Percentiles rank a stretch among this genome's conserved stretches.
Conservation (phyloP, 2,113 vertebrate species). For the Varanus komodoensis region DNA sequence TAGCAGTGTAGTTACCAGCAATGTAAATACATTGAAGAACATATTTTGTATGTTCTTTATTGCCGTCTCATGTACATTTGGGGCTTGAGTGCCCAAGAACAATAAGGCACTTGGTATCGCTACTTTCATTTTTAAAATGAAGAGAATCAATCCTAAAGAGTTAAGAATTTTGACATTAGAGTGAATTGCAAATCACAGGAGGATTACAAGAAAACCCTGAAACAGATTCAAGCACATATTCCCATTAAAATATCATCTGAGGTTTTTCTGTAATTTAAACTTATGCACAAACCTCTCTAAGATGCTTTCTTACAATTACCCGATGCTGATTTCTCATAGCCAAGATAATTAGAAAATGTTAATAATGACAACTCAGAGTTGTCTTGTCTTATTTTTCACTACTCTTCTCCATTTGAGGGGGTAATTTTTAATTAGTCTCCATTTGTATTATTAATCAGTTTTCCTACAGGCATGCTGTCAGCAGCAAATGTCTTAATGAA, state of each 20-base stretch:
- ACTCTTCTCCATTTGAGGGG: constrained; percentile 29
- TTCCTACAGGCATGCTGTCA: constrained; percentile 50
- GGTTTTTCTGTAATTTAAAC: constrained; percentile 16
- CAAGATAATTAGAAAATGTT: constrained; percentile 45
- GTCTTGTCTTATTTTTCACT: constrained; percentile 51
- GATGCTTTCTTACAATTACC: constrained; percentile 35
- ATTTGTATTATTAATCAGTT: constrained; percentile 63
- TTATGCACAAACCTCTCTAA: background rate
- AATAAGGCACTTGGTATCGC: background rate
- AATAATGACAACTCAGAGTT: constrained; percentile 48
- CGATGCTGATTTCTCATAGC: constrained; percentile 27
- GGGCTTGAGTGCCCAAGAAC: background rate
- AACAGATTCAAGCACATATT: background rate
- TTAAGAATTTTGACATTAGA: constrained; percentile 8
- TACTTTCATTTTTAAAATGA: background rate
- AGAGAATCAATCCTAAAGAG: background rate
- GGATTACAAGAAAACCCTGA: background rate
- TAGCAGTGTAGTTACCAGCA: background rate
- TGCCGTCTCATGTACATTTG: background rate
- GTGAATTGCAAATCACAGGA: constrained; percentile 17
- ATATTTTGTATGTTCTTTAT: background rate
- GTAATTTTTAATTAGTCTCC: constrained; percentile 65
- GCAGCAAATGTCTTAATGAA: constrained; percentile 59
- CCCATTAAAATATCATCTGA: background rate
- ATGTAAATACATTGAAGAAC: background rate